Evolutionary conservation across 1,140 invertebrate species (phyloP), one percentile per base, ranked within the genome.

Genomic region (Cyphomyrmex costatus): DNA sequence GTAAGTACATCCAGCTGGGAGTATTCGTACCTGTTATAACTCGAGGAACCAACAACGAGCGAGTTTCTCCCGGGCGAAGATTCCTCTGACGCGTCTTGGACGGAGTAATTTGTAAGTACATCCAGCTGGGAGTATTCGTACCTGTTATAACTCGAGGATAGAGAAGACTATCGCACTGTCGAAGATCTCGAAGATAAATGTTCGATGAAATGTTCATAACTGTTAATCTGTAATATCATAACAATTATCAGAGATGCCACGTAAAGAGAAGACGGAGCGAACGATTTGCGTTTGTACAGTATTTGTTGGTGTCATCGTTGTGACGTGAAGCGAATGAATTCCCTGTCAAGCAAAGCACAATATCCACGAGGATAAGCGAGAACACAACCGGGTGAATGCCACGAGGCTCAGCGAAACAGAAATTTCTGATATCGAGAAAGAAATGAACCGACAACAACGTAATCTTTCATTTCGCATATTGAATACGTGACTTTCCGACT

Each of bases 381-480:
- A 68, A 46, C 42, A 77, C 16, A 61, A 60, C 42, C 60, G 76
- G 46, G 24, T 65, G 77, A 36, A 53, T 80, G 63, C 65, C 63
- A 65, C 46, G 46, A 80, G 63, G 49, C 16, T 56, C 33, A 36
- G 16, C 51, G 14, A 65, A 51, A 36, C 30, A 79, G 46, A 65
- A 68, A 42, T 56, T 33, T 66, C 7, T n/a, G 46, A 3, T 21
- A 30, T 56, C 14, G 16, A 56, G 27, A 73, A 46, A 19, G 19
- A 49, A 60, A 49, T 60, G 33, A 53, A 33, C 21, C 68, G 10
- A 21, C 42, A 14, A 7, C 53, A 21, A 74, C 30, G n/a, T 71
- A 49, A 60, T 61, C 1, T 74, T 27, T n/a, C 30, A 83, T 60
- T 42, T 36, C 36, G 10, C 16, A 56, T n/a, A 27, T n/a, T 16